These are phyloP conservation scores for Neria commutata DNA, from an alignment of 2,888 invertebrate genomes.

Conservation along the genomic window DNA sequence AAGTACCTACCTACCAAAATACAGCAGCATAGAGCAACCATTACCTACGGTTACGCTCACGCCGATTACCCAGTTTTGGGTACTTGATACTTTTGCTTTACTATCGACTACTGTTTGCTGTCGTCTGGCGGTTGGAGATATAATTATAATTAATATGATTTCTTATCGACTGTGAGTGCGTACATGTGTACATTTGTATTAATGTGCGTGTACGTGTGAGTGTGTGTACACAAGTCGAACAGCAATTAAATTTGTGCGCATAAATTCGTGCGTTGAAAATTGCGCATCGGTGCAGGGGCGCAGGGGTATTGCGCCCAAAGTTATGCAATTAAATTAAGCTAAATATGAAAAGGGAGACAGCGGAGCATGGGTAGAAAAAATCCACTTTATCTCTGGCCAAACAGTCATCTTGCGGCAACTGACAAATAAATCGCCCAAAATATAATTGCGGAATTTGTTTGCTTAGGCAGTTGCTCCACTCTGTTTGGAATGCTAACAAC, in stretches of 20 bases:
- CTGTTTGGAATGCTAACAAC: conserved; percentile 8
- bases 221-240: neutral
- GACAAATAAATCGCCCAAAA: conserved; percentile 57
- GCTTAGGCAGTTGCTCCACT: conserved; percentile 30
- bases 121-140: conserved; percentile 27
- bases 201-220: no score
- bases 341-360: conserved; percentile 41
- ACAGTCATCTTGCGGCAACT: conserved; percentile 49
- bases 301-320: conserved; percentile 27
- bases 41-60: neutral
- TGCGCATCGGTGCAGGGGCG: neutral
- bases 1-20: no score
- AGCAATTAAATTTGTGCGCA: conserved; percentile 42
- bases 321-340: conserved; percentile 49
- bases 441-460: conserved; percentile 56
- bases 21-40: neutral
- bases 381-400: conserved; percentile 51
- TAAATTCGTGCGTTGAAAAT: conserved; percentile 13
- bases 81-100: conserved; percentile 1
- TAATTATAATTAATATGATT: conserved; percentile 50
- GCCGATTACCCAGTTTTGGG: neutral
- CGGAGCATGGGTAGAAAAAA: conserved; percentile 31
- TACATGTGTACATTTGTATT: conserved; percentile 24
- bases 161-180: conserved; percentile 40
- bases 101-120: neutral